A percentile compares a stretch with the other conserved stretches of the same genome.
Evolutionary conservation across 2,113 vertebrate species (phyloP).

Genomic region (Muntiacus muntjak): DNA sequence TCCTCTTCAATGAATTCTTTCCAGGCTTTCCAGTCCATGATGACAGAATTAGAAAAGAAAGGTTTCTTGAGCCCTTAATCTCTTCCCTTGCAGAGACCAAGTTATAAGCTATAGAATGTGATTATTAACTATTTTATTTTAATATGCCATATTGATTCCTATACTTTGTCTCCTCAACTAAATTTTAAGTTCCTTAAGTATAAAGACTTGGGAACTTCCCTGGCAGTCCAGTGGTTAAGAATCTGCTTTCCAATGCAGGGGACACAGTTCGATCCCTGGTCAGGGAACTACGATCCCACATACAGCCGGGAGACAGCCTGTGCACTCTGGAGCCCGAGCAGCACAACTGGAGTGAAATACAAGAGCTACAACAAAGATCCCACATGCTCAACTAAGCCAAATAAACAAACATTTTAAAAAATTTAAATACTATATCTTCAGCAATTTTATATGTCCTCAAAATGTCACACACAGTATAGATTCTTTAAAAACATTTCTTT

Average conservation of each 20-base stretch:
- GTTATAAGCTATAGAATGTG: neutral
- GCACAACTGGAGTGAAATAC: neutral
- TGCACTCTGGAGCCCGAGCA: neutral
- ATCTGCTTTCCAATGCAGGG: neutral
- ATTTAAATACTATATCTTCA: neutral
- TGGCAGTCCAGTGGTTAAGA: neutral
- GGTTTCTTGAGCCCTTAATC: neutral
- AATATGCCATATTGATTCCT: neutral
- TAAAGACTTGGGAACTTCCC: neutral
- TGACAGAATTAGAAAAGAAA: neutral
- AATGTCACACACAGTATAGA: neutral
- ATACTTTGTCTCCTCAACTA: neutral
- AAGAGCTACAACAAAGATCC: neutral
- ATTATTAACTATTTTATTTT: neutral
- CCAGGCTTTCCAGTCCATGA: neutral
- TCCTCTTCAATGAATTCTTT: neutral
- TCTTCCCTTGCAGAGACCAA: conserved; percentile 19
- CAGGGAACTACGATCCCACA: neutral
- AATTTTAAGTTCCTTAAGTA: neutral
- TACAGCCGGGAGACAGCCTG: neutral
- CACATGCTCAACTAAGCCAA: neutral
- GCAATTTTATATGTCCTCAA: neutral
- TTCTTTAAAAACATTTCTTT: conserved; percentile 23
- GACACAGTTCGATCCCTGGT: neutral
- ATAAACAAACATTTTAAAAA: neutral